Percentiles rank a stretch among this genome's conserved stretches.
phyloP scores from a whole-genome alignment of 2,888 invertebrate genomes.

The Orthosia gothica region DNA sequence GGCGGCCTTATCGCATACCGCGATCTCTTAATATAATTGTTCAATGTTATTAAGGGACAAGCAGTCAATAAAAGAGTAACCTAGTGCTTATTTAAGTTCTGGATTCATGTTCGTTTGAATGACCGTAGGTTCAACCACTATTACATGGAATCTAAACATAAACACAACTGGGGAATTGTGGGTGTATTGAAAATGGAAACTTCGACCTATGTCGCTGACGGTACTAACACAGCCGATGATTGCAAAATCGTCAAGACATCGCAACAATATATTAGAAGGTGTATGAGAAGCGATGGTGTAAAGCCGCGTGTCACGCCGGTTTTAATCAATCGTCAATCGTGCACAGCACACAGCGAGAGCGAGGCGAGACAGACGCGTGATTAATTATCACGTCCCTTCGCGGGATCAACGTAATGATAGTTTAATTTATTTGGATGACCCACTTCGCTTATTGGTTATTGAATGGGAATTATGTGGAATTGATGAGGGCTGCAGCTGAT shows the following conservation, averaged over 20 bases:
- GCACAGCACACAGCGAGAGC: slow-evolving; percentile 48
- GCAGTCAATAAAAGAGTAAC: too few relatives aligned
- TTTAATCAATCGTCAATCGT: slow-evolving; percentile 63
- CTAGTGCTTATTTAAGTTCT: too few relatives aligned
- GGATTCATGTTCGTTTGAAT: too few relatives aligned
- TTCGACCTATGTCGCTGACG: not conserved
- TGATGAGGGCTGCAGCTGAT: slow-evolving; percentile 20
- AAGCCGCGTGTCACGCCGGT: slow-evolving; percentile 50
- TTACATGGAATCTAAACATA: too few relatives aligned
- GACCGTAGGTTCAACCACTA: too few relatives aligned
- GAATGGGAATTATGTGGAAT: slow-evolving; percentile 43
- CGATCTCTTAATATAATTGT: too few relatives aligned
- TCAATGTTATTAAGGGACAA: too few relatives aligned
- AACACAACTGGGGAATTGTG: too few relatives aligned
- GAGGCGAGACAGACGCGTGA: slow-evolving; percentile 53
- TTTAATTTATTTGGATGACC: slow-evolving; percentile 61
- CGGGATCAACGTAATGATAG: slow-evolving; percentile 53
- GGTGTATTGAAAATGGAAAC: too few relatives aligned
- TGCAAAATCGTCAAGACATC: slow-evolving; percentile 11
- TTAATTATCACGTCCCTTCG: slow-evolving; percentile 57
- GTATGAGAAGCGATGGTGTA: slow-evolving; percentile 46
- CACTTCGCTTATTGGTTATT: slow-evolving; percentile 54
- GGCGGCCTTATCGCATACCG: too few relatives aligned
- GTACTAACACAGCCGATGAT: not conserved
- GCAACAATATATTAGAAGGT: slow-evolving; percentile 36